These are phyloP conservation scores for Aegithalos caudatus DNA, from an alignment of 2,113 vertebrate genomes.

Conservation along the genomic window DNA sequence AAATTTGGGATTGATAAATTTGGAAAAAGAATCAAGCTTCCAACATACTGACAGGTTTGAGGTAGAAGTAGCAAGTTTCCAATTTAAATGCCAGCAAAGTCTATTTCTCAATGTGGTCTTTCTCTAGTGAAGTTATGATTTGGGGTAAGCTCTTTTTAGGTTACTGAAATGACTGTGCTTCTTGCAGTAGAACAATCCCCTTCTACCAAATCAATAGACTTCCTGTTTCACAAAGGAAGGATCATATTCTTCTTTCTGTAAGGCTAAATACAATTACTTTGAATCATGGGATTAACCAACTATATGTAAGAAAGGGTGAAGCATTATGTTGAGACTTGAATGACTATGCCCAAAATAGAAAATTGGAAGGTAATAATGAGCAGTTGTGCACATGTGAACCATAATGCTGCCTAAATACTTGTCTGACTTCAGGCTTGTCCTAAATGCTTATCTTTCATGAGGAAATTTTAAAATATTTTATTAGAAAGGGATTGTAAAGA, in stretches of 20 bases:
- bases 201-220: not conserved
- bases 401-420: not conserved
- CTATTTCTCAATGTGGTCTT: not conserved
- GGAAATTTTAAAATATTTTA: not conserved
- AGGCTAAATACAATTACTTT: not conserved
- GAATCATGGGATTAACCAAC: not conserved
- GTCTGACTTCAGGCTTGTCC: not conserved
- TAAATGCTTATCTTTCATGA: not conserved
- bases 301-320: not conserved
- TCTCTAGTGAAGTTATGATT: not conserved
- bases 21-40: not conserved
- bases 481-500: not conserved
- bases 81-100: not conserved
- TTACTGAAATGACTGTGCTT: not conserved
- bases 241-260: not conserved
- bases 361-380: not conserved
- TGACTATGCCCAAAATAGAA: not conserved
- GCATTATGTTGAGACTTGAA: not conserved
- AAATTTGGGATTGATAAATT: not conserved
- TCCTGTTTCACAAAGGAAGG: not conserved
- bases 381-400: not conserved
- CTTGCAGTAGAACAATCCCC: not conserved
- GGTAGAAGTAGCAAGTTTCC: not conserved
- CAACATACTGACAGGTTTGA: not conserved
- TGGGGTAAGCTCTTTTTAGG: not conserved